Conservation (phyloP, 1,140 invertebrate genomes). For the Drosophila chauvacae region DNA sequence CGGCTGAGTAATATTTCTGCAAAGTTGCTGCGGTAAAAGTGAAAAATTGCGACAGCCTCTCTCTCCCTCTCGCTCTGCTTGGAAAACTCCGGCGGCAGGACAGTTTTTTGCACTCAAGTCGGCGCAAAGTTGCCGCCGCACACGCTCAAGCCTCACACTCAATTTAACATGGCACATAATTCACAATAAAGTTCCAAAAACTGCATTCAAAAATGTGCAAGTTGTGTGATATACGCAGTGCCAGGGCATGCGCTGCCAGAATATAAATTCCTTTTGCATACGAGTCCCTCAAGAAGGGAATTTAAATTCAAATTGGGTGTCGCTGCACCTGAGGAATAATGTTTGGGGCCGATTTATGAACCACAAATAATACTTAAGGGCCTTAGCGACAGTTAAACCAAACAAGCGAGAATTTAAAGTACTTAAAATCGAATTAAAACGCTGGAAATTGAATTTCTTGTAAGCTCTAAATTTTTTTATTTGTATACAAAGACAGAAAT, state of each 20-base stretch:
- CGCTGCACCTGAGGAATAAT: constrained; percentile 32
- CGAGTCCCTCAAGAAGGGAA: constrained; percentile 18
- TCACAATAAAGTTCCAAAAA: constrained; percentile 47
- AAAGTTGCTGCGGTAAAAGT: constrained; percentile 82
- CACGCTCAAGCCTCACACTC: constrained; percentile 54
- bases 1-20: constrained; percentile 72
- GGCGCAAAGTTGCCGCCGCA: constrained; percentile 34
- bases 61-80: not conserved
- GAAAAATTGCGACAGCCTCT: constrained; percentile 69
- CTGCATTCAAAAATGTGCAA: constrained; percentile 45
- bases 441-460: not conserved
- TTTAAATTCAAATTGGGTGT: constrained; percentile 49
- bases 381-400: not conserved
- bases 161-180: constrained; percentile 70
- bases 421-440: not conserved
- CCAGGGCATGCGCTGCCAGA: not conserved
- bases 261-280: constrained; percentile 36
- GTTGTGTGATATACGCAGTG: constrained; percentile 30
- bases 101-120: constrained; percentile 55
- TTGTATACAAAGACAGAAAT: not conserved
- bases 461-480: not conserved
- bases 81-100: constrained; percentile 15
- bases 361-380: constrained; percentile 12
- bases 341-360: not conserved
- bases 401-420: not conserved